Base-by-base conservation (phyloP, 1,140 invertebrate species). In the Drosophila arizonae region DNA sequence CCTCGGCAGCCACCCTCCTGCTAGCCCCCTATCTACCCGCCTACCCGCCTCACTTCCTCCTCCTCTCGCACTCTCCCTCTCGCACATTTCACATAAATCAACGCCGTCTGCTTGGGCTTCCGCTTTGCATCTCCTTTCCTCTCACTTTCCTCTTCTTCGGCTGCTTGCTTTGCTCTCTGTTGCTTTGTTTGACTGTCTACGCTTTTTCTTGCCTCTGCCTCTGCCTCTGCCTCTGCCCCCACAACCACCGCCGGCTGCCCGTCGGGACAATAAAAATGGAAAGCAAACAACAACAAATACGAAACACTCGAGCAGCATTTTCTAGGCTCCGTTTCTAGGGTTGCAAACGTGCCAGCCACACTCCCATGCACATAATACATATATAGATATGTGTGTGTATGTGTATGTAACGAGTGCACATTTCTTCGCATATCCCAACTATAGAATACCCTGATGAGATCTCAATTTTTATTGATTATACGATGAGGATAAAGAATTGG, bases 81-180 rank as follows among this genome's bases (percentile, higher is more conserved):
- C 21, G 3, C 48, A 13, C 24, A 50, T 11, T 28, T 36, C 48
- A 60, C 73, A 80, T 85, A 81, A 85, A 85, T 84, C 81, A 84
- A 84, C 63, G 77, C 57, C 81, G 63, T 63, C 55, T 76, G 70
- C 55, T 46, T 76, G 45, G 28, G 36, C 58, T 75, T 57, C 51
- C 67, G 56, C 51, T 21, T 48, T 65, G 33, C 17, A 39, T 55
- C 26, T 39, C 24, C 39, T 24, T 15, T 61, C 48, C 15, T n/a
- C 64, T n/a, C 64, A 28, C 26, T 24, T 15, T 24, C n/a, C 51
- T 58, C 28, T 24, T 15, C 17, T 24, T 15, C 17, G 24, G 6
- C 43, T 58, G 11, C 17, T 33, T 46, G 48, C 48, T 6, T 21
- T 41, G 17, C 33, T 52, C 62, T 56, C 30, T 66, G 46, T 46